Evolutionary conservation across 2,888 invertebrate genomes (phyloP), one percentile per base, ranked within the genome.

Genomic region (Cheilosia pagana): DNA sequence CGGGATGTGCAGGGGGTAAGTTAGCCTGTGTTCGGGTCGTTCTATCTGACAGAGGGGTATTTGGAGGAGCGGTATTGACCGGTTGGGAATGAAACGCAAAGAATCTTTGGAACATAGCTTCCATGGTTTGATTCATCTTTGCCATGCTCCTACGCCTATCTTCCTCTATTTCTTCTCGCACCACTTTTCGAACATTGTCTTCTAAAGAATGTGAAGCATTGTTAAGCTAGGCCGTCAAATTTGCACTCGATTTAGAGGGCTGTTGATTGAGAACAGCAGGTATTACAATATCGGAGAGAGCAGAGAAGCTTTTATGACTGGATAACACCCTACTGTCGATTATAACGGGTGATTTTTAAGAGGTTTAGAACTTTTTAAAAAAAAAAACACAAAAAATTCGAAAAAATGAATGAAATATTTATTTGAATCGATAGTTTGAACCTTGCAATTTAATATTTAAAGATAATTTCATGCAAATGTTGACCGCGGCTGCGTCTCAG

Each of bases 141-240:
- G 16, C 48, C 8, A 19, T 4, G n/a, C 14, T 50, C 23, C 53
- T 28, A 25, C 28, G 53, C 28, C 53, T 25, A 28, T 28, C 25
- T 53, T 28, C 28, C 25, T 7, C 28, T 28, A 53, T 53, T 28
- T 53, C 25, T 28, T 53, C 28, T 53, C 53, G 8, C 6, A 28
- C 28, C n/a, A 53, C 14, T 28, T 28, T 53, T n/a, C 53, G 25
- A 28, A 28, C n/a, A 7, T 53, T 53, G 14, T 53, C 53, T 28
- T 28, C 53, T 14, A 4, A 5, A 16, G 28, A 7, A 4, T n/a
- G n/a, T 28, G 53, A 3, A 53, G 28, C 25, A 10, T 25, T 14
- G 7, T 53, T n/a, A 4, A 53, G 14, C 14, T 28, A 4, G 14
- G 28, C 14, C 7, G 25, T 4, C n/a, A 53, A 53, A 28, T 28